Evolutionary conservation across 2,113 vertebrate species (phyloP).

Genomic region (Bos javanicus): DNA sequence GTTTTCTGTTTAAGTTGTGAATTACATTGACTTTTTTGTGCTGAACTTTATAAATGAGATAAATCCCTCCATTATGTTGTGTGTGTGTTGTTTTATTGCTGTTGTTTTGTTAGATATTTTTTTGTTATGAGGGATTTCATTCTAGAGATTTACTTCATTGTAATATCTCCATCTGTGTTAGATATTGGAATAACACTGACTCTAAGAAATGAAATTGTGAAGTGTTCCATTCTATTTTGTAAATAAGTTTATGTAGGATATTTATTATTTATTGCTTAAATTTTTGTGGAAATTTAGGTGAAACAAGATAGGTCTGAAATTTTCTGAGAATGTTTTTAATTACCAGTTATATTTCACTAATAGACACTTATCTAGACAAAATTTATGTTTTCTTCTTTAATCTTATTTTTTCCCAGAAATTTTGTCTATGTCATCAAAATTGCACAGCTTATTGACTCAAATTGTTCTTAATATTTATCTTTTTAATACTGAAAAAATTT

Average conservation of each 20-base stretch:
- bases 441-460: background rate
- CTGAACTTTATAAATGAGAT: background rate
- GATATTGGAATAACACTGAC: background rate
- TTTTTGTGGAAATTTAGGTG: background rate
- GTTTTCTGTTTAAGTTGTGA: background rate
- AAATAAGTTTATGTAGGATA: background rate
- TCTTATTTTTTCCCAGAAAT: background rate
- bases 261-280: background rate
- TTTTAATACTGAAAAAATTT: background rate
- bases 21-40: background rate
- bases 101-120: background rate
- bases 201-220: background rate
- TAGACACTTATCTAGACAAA: background rate
- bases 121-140: background rate
- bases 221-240: background rate
- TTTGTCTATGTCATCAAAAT: background rate
- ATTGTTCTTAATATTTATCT: background rate
- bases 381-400: background rate
- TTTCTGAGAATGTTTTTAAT: background rate
- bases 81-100: background rate
- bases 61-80: background rate
- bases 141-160: background rate
- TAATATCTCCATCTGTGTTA: background rate
- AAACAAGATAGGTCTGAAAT: background rate
- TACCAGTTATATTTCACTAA: background rate